A percentile compares a stretch with the other conserved stretches of the same genome.
phyloP scores from a whole-genome alignment of 2,113 vertebrate species.

The Nannobrachium achirus region DNA sequence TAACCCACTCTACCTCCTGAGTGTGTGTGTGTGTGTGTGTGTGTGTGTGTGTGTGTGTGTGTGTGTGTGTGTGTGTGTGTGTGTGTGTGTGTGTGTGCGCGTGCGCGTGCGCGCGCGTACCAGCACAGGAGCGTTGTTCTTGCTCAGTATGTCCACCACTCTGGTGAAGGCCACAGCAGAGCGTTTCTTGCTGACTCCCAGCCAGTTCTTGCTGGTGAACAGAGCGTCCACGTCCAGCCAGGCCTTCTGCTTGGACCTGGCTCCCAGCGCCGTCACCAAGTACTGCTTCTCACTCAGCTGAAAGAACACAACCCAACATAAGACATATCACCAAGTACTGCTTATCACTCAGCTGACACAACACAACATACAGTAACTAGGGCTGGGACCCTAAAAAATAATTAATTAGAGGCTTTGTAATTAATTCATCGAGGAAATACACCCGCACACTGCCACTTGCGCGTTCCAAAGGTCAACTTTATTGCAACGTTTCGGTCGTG shows the following conservation, averaged over 20 bases:
- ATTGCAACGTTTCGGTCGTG: too few species aligned
- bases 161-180: constrained; percentile 91
- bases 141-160: constrained; percentile 93
- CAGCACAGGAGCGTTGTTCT: constrained; percentile 89
- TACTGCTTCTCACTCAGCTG: constrained; percentile 96
- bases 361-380: too few species aligned
- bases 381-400: too few species aligned
- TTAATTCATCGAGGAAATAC: too few species aligned
- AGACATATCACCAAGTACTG: too few species aligned
- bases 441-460: too few species aligned
- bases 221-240: constrained; percentile 94
- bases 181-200: constrained; percentile 93
- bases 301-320: constrained; percentile 9
- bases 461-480: too few species aligned
- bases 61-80: neutral
- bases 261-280: constrained; percentile 89
- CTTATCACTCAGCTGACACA: too few species aligned
- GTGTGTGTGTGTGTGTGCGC: neutral
- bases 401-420: too few species aligned
- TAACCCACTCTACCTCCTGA: too few species aligned
- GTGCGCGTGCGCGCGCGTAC: constrained; percentile 59
- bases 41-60: too few species aligned
- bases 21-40: neutral
- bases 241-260: constrained; percentile 89
- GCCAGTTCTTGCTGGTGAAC: constrained; percentile 93